Base-by-base conservation (phyloP, 1,140 invertebrate species). In the Hirudo medicinalis region DNA sequence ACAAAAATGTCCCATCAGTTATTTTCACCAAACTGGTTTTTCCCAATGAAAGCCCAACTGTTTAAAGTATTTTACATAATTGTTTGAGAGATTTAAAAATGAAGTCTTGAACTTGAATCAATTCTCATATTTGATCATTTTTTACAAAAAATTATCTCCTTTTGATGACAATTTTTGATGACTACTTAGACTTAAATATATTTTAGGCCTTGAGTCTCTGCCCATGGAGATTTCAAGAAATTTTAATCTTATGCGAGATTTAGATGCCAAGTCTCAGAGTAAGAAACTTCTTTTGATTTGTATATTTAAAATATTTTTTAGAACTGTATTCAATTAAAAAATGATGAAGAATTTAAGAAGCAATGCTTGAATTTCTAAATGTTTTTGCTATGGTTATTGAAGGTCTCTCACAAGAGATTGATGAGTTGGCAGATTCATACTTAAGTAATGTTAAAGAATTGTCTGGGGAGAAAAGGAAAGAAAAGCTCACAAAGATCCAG, bases 211-310 rank as follows among this genome's bases (percentile, higher is more conserved):
- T 75, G 94, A 97, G 79, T 89, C 92, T 81, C 83, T 97, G 71
- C 94, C 94, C 0, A 89, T 90, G 72, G 94, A 97, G 84, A 83
- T 97, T 71, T 91, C 95, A 80, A 85, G 94, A 75, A 97, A 97
- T 84, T 96, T 97, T 79, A 95, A 89, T 71, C 82, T 97, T 72
- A 96, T 97, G 92, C 84, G 91, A 73, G 93, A 97, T 83, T 83
- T 97, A 55, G 94, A 97, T 80, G 87, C 91, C 67, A 86, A 92
- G 79, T 91, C 92, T 8, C 91, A 84, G 78, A 83, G 83, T 83
- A 76, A 68, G 60, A 68, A 22, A 68, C n/a, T 32, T 68, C 8
- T 32, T 32, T 29, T 68, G 8, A 32, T 36, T 15, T 68, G 13
- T 29, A 3, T 15, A 68, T 36, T 68, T 67, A 20, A 22, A 25